Conservation (phyloP, 64 coral and sea anemone genomes). For the Stylophora pistillata region DNA sequence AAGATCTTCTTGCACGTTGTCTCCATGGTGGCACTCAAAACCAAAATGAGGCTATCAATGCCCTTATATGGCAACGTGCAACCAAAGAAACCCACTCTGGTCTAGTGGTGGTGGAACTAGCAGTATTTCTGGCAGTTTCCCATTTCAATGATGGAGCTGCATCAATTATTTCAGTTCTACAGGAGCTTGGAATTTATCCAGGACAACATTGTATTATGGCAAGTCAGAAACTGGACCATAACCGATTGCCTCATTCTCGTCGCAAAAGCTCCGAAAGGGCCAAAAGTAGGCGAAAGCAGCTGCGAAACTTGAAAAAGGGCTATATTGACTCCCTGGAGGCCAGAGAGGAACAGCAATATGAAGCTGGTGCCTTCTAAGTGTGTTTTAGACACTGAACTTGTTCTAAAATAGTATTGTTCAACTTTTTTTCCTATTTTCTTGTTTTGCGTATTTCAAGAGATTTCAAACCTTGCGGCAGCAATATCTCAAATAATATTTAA, state of each 20-base stretch:
- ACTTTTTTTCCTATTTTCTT: too few species aligned
- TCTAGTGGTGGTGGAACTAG: conserved; percentile 53
- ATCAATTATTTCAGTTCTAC: conserved; percentile 4
- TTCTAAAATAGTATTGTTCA: too few species aligned
- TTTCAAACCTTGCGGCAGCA: too few species aligned
- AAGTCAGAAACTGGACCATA: conserved; percentile 45
- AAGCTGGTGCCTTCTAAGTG: too few species aligned
- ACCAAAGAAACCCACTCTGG: too few species aligned
- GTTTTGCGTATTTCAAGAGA: too few species aligned
- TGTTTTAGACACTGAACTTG: too few species aligned
- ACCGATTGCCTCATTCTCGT: conserved; percentile 35
- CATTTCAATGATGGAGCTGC: conserved; percentile 20
- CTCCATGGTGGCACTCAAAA: conserved; percentile 79
- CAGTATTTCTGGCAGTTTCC: conserved; percentile 33
- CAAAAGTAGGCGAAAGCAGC: conserved; percentile 34
- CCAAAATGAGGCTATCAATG: conserved; percentile 79
- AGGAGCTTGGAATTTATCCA: conserved; percentile 47
- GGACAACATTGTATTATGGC: conserved; percentile 15
- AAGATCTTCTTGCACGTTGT: conserved; percentile 49
- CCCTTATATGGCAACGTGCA: conserved; percentile 63
- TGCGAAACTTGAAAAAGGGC: conserved; percentile 33
- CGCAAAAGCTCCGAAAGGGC: conserved; percentile 17
- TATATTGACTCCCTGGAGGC: too few species aligned
- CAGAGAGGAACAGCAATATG: too few species aligned
- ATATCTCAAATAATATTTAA: too few species aligned